Conservation (phyloP, 2,113 vertebrate species). For the Datnioides undecimradiatus region DNA sequence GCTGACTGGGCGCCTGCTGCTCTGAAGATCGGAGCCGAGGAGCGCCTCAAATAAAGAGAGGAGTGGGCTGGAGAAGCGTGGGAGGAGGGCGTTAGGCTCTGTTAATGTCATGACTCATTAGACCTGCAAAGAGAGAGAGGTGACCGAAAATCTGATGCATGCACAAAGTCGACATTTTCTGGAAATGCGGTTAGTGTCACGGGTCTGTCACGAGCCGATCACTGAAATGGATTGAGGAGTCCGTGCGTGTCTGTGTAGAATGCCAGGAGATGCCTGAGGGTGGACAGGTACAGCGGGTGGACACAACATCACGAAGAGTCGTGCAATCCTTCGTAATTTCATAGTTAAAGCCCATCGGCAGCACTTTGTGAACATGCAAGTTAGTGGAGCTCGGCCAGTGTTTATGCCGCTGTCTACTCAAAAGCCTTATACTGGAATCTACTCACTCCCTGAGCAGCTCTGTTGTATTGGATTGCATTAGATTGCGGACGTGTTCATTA, state of each 20-base stretch:
- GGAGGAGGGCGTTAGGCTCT: constrained; percentile 70
- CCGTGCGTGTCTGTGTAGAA: constrained; percentile 13
- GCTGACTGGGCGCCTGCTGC: constrained; percentile 61
- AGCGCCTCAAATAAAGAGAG: constrained; percentile 69
- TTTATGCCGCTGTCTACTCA: background rate
- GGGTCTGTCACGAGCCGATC: constrained; percentile 46
- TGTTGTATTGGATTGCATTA: too few relatives aligned
- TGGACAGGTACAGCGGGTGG: background rate
- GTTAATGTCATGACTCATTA: constrained; percentile 79
- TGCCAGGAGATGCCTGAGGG: constrained; percentile 24
- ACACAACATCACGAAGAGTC: constrained; percentile 16
- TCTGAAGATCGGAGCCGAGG: constrained; percentile 62
- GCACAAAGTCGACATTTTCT: constrained; percentile 26
- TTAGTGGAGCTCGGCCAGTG: background rate
- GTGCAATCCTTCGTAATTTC: background rate
- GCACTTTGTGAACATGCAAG: background rate
- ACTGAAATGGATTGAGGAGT: constrained; percentile 8
- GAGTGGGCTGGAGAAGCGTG: constrained; percentile 66
- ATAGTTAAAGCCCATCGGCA: background rate
- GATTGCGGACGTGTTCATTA: too few relatives aligned
- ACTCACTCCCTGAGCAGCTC: too few relatives aligned
- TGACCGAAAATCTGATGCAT: constrained; percentile 21
- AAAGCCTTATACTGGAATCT: too few relatives aligned
- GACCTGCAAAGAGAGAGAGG: constrained; percentile 41
- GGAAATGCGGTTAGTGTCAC: constrained; percentile 53